Base-by-base conservation (phyloP, 2,113 vertebrate species). In the Apodemus speciosus region DNA sequence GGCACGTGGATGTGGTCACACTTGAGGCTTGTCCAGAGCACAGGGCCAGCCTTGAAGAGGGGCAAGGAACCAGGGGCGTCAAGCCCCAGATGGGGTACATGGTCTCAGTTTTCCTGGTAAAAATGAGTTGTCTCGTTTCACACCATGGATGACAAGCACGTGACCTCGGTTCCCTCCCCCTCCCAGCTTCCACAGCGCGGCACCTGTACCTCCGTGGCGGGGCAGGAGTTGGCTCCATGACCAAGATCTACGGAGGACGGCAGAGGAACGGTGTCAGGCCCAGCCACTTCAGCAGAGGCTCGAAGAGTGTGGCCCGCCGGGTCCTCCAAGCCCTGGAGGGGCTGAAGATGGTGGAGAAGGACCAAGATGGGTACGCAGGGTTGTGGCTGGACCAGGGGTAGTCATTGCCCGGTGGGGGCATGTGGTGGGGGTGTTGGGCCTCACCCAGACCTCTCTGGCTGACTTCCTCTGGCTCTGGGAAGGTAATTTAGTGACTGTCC, bases 271-370 rank as follows among this genome's bases (percentile, higher is more conserved):
- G 99, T 0, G 99, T 99, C 62, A 99, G 98, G 97, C 99, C 99
- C 85, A 98, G 99, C 92, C 99, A 99, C 97, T 99, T 99, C 97
- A 99, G 99, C 89, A 97, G 98, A 13, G 99, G 99, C 92, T 99
- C 99, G 93, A 99, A 99, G 97, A 99, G 99, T 0, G 99, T 99
- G 89, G 99, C 99, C 49, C 98, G 99, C 62, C 98, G 98, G 79
- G 99, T 99, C 62, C 98, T 99, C 72, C 99, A 99, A 97, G 97
- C 99, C 73, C 98, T 99, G 9, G 99, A 99, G 96, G 98, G 98
- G n/a, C 98, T 99, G 81, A 99, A 99, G 97, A 99, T 99, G 99
- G 98, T 99, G 94, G 99, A 99, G 97, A 99, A 99, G 96, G 98
- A 99, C 98, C 99, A 99, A 96, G 99, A 99, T 89, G 99, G 99